phyloP scores from a whole-genome alignment of 2,797 vertebrate species.

The Mus minutoides region DNA sequence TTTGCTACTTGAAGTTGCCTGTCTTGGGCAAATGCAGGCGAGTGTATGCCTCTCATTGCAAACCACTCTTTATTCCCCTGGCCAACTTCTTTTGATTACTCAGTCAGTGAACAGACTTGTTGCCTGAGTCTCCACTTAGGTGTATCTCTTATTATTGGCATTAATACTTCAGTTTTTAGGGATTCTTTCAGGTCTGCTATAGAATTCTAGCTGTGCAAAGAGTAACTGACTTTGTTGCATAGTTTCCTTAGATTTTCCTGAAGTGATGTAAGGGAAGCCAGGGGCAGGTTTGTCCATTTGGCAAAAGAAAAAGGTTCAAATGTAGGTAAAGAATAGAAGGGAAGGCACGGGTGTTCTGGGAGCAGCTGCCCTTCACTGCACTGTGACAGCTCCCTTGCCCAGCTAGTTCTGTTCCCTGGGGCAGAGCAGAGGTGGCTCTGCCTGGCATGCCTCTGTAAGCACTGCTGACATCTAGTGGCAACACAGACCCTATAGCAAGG shows the following conservation, averaged over 20 bases:
- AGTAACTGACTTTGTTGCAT: background rate
- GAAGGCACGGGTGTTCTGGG: accelerated
- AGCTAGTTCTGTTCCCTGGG: background rate
- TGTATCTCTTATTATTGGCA: background rate
- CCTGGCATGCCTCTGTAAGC: background rate
- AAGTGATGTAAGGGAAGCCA: background rate
- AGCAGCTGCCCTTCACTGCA: background rate
- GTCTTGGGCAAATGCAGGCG: background rate
- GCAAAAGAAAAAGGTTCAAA: background rate
- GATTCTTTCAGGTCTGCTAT: background rate
- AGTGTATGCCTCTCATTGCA: background rate
- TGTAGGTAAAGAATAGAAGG: background rate
- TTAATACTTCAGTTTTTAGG: background rate
- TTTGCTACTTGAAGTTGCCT: background rate
- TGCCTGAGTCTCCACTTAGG: background rate
- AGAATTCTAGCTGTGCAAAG: slow-evolving; percentile 19
- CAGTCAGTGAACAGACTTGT: background rate
- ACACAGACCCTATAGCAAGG: too few relatives aligned
- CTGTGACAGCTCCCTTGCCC: accelerated
- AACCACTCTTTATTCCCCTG: background rate
- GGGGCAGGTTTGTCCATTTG: background rate
- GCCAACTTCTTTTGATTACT: background rate
- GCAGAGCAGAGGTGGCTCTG: background rate
- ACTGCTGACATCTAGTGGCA: background rate
- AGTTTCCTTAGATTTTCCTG: background rate